Percentiles rank a stretch among this genome's conserved stretches.
Conservation (phyloP, 2,113 vertebrate genomes). For the Pao palembangensis region DNA sequence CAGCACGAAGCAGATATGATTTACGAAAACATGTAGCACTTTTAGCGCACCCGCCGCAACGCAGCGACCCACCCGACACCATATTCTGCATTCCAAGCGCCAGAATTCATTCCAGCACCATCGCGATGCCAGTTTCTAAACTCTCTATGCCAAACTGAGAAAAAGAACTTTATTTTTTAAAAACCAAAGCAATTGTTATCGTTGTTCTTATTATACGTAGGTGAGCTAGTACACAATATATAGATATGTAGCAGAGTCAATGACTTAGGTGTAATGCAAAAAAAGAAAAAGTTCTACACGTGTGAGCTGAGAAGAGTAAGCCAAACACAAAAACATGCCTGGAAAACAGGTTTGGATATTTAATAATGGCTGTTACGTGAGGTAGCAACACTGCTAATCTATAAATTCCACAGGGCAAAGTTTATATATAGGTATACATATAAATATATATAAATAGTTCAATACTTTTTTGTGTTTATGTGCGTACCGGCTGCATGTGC, state of each 20-base stretch:
- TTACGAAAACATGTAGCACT: conserved; percentile 70
- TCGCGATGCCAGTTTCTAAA: conserved; percentile 64
- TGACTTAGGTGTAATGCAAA: conserved; percentile 80
- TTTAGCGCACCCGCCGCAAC: conserved; percentile 30
- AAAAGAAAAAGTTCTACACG: conserved; percentile 61
- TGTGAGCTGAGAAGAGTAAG: conserved; percentile 36
- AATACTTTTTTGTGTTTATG: conserved; percentile 70
- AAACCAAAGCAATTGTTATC: conserved; percentile 81
- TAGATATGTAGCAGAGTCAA: conserved; percentile 81
- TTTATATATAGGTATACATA: conserved; percentile 58
- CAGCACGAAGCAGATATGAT: conserved; percentile 17
- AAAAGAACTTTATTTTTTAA: conserved; percentile 76
- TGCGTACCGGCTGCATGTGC: conserved; percentile 72
- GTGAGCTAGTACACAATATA: conserved; percentile 60
- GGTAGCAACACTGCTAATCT: conserved; percentile 72
- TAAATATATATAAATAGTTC: conserved; percentile 52
- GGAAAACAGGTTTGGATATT: conserved; percentile 60
- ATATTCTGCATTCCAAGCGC: conserved; percentile 32
- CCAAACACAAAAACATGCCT: conserved; percentile 42
- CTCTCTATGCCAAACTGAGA: conserved; percentile 80
- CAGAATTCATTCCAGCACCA: conserved; percentile 51
- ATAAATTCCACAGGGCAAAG: conserved; percentile 65
- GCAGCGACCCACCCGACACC: conserved; percentile 33
- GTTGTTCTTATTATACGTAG: conserved; percentile 64
- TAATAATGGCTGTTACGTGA: conserved; percentile 70